Evolutionary conservation across 2,888 invertebrate genomes (phyloP).

Genomic region (Cactoblastis cactorum): DNA sequence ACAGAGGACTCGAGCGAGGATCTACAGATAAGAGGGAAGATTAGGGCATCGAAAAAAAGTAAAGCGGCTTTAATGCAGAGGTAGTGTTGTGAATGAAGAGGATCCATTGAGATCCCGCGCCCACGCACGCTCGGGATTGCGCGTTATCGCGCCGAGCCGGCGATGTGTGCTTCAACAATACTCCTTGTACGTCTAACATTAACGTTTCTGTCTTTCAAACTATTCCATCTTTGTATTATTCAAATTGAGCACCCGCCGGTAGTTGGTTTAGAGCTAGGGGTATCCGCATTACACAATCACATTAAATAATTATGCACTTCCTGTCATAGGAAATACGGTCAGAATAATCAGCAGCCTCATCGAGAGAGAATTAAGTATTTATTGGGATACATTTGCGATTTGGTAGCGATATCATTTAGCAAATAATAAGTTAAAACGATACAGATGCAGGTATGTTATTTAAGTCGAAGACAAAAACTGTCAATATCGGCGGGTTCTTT

Average conservation of each 20-base stretch:
- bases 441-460: conserved; percentile 56
- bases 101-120: conserved; percentile 71
- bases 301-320: conserved; percentile 25
- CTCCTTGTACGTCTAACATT: conserved; percentile 45
- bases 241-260: conserved; percentile 44
- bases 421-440: conserved; percentile 50
- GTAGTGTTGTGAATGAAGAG: conserved; percentile 77
- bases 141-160: conserved; percentile 42
- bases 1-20: conserved; percentile 70
- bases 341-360: conserved; percentile 14
- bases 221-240: conserved; percentile 50
- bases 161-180: conserved; percentile 44
- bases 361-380: conserved; percentile 20
- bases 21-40: conserved; percentile 75
- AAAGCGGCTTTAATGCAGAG: conserved; percentile 73
- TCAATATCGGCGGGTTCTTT: conserved; percentile 56
- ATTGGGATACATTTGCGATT: conserved; percentile 26
- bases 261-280: conserved; percentile 41
- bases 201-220: conserved; percentile 46
- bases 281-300: conserved; percentile 28
- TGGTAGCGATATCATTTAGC: conserved; percentile 45
- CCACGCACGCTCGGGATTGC: conserved; percentile 57
- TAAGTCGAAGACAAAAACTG: conserved; percentile 60
- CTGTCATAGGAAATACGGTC: conserved; percentile 27
- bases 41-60: conserved; percentile 71